Conservation (phyloP, 92 coral and sea anemone genomes). For the Scolanthus callimorphus region DNA sequence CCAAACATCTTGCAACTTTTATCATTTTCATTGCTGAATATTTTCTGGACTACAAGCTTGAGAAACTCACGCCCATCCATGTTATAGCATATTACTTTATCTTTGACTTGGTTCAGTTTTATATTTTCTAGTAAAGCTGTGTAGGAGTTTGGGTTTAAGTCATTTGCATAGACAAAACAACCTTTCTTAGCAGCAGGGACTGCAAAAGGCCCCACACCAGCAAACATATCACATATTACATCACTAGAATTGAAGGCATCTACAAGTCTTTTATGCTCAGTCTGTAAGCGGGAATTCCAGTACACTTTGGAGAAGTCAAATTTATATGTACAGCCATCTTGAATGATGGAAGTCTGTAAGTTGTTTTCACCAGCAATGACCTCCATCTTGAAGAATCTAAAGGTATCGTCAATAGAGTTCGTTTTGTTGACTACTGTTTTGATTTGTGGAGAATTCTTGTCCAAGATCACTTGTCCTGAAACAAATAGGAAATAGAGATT, state of each 20-base stretch:
- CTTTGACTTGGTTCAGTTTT: conserved; percentile 71
- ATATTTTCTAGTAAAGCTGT: conserved; percentile 69
- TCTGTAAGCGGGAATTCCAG: conserved; percentile 98
- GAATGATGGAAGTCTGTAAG: conserved; percentile 67
- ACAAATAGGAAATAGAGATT: too few relatives aligned
- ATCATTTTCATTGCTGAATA: background rate
- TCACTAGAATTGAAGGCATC: conserved; percentile 54
- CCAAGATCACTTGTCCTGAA: conserved; percentile 89
- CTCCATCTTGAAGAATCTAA: conserved; percentile 95
- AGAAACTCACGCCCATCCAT: conserved; percentile 91
- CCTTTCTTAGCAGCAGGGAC: conserved; percentile 96
- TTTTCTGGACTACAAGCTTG: conserved; percentile 39
- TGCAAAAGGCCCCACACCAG: conserved; percentile 99
- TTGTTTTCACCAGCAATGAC: conserved; percentile 83
- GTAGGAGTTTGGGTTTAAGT: conserved; percentile 82
- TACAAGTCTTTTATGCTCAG: conserved; percentile 87
- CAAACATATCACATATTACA: conserved; percentile 91
- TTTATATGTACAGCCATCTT: conserved; percentile 80
- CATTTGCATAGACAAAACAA: conserved; percentile 92
- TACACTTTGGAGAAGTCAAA: conserved; percentile 99
- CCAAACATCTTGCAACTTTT: conserved; percentile 28
- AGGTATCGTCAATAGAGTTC: conserved; percentile 80
- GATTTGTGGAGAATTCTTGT: conserved; percentile 95
- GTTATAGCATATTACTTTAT: conserved; percentile 54
- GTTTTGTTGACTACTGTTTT: conserved; percentile 94